These are phyloP conservation scores for Amblyjoppa fuscipennis DNA, from an alignment of 2,888 invertebrate genomes.

Conservation along the genomic window DNA sequence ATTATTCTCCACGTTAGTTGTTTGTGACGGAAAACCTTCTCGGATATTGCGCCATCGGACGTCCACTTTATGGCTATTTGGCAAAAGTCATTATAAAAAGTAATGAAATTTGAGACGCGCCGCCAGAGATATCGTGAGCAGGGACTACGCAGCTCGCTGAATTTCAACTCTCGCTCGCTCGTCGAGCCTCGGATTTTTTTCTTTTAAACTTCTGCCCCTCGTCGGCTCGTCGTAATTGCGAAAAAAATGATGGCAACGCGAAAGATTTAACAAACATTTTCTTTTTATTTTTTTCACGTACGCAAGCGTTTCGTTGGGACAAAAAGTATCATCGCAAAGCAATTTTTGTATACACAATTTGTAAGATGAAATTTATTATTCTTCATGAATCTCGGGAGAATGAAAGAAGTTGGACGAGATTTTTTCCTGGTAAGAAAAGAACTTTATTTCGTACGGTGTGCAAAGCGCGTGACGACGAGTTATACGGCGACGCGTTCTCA, in stretches of 20 bases:
- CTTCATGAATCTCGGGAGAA: background rate
- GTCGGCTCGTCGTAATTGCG: constrained; percentile 17
- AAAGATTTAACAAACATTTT: background rate
- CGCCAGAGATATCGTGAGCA: background rate
- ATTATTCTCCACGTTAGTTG: background rate
- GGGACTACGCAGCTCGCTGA: background rate
- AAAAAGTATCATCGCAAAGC: constrained; percentile 30
- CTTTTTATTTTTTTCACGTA: background rate
- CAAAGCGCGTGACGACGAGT: constrained; percentile 6
- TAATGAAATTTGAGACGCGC: constrained; percentile 8
- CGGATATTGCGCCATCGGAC: background rate
- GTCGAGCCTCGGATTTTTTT: background rate
- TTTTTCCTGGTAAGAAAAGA: constrained; percentile 20
- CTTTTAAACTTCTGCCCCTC: background rate
- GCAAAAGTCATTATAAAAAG: constrained; percentile 12
- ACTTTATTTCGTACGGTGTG: constrained; percentile 17
- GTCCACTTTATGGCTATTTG: background rate
- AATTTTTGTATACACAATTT: constrained; percentile 17
- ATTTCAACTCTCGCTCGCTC: background rate
- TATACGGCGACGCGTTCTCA: background rate
- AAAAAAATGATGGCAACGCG: constrained; percentile 16
- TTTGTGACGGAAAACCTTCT: background rate
- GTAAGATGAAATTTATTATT: constrained; percentile 21
- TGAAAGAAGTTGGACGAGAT: background rate
- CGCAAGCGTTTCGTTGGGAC: background rate